Evolutionary conservation across 2,797 vertebrate species (phyloP), one percentile per base, ranked within the genome.

Genomic region (Galaxias olidus): DNA sequence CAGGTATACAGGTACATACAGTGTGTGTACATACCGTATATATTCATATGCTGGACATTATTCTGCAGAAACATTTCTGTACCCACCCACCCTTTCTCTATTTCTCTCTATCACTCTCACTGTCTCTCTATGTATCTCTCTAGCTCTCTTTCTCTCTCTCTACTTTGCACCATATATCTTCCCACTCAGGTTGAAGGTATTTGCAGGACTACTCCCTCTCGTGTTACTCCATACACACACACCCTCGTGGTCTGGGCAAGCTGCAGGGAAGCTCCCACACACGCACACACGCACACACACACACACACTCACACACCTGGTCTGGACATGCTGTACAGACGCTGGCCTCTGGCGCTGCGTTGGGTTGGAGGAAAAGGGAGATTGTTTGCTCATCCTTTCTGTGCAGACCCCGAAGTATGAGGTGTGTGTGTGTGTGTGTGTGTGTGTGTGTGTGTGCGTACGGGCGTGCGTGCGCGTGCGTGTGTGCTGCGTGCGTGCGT

Each of bases 391-490:
- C 30, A 30, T 30, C 30, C 30, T 30, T 6, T 30, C 30, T 30
- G 30, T 30, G 30, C 30, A 30, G 6, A 30, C 30, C 30, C 2
- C 6, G 30, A 30, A 30, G 30, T 30, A 30, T 30, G 30, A 3
- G 30, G 30, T 30, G 30, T 30, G 30, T 54, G 52, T 30, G 18
- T 30, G 19, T 20, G 18, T 30, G 19, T 59, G 10, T 45, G 56
- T 58, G 56, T 58, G 20, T 48, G 40, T 15, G 13, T 56, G 53
- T 18, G 53, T 58, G 54, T n/a, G 54, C 18, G 53, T 46, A 50
- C 48, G 59, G 48, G 45, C 47, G 61, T 51, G 60, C 51, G 14
- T 63, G 61, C 44, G 61, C 45, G 61, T 46, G 50, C 10, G 43
- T 46, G 51, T 41, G 18, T 56, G 62, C 9, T 4, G 41, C 15